Evolutionary conservation across 2,113 vertebrate species (phyloP).

Genomic region (Chinchilla lanigera): DNA sequence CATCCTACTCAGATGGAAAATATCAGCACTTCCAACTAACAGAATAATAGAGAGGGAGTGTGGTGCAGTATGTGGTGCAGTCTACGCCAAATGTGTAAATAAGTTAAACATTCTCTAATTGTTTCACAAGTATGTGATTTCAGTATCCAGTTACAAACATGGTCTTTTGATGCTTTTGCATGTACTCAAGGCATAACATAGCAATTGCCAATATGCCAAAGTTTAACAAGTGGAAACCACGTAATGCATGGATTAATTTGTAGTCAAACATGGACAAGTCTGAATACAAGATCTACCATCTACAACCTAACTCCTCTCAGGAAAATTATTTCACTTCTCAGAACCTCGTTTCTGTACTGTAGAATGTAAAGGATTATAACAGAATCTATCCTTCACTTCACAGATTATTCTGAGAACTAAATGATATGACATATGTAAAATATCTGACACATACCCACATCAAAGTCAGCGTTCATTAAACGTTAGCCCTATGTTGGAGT

Average conservation of each 20-base stretch:
- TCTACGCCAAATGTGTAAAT: not conserved
- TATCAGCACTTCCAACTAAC: not conserved
- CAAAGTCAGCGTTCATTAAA: not conserved
- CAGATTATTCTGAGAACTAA: not conserved
- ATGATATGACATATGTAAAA: not conserved
- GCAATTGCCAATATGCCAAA: not conserved
- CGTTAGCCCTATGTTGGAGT: not conserved
- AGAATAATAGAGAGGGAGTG: not conserved
- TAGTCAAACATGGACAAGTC: not conserved
- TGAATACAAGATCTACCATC: not conserved
- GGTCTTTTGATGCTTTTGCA: not conserved
- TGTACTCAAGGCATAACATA: not conserved
- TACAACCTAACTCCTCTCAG: not conserved
- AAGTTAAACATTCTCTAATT: not conserved
- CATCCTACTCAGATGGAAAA: not conserved
- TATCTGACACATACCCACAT: not conserved
- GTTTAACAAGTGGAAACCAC: not conserved
- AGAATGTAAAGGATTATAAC: not conserved
- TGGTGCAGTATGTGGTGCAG: rapidly evolving
- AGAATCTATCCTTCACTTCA: not conserved
- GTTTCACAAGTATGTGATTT: not conserved
- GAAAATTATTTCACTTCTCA: not conserved
- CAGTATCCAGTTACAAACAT: not conserved
- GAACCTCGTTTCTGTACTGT: not conserved
- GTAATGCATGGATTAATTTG: not conserved